These are phyloP conservation scores for Strigamia transsilvanica DNA, from an alignment of 2,888 invertebrate genomes.

Conservation along the genomic window DNA sequence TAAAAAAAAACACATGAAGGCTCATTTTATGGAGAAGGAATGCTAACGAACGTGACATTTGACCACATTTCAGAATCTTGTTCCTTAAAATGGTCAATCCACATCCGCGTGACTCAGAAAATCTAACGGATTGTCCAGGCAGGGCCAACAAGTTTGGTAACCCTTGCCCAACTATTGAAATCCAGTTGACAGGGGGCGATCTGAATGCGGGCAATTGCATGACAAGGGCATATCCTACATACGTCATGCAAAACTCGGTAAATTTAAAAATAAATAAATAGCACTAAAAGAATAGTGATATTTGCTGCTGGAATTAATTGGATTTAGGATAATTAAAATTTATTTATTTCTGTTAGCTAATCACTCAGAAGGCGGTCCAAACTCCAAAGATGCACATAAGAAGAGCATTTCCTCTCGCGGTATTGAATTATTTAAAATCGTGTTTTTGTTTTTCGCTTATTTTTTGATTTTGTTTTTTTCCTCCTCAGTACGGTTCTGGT, in stretches of 20 bases:
- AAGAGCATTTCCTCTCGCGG: not conserved
- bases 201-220: constrained; percentile 28
- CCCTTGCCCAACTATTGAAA: constrained; percentile 44
- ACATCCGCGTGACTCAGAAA: constrained; percentile 33
- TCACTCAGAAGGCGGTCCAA: not conserved
- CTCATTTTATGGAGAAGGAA: not conserved
- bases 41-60: constrained; percentile 34
- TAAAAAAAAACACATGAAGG: not conserved
- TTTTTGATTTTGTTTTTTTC: not conserved
- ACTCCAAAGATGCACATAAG: constrained; percentile 6
- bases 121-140: constrained; percentile 45
- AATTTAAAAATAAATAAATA: no score
- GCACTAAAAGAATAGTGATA: no score
- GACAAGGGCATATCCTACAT: constrained; percentile 42
- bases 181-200: constrained; percentile 3
- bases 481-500: not conserved
- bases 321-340: no score
- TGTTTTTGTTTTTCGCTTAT: not conserved
- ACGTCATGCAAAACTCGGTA: constrained; percentile 18
- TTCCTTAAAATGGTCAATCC: constrained; percentile 51
- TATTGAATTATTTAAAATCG: not conserved
- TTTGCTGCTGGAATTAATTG: no score
- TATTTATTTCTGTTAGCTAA: not conserved
- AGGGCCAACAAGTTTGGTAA: not conserved
- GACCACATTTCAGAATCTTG: constrained; percentile 40